A percentile compares a stretch with the other conserved stretches of the same genome.
Conservation (phyloP, 2,797 vertebrate genomes). For the Peromyscus aztecus region DNA sequence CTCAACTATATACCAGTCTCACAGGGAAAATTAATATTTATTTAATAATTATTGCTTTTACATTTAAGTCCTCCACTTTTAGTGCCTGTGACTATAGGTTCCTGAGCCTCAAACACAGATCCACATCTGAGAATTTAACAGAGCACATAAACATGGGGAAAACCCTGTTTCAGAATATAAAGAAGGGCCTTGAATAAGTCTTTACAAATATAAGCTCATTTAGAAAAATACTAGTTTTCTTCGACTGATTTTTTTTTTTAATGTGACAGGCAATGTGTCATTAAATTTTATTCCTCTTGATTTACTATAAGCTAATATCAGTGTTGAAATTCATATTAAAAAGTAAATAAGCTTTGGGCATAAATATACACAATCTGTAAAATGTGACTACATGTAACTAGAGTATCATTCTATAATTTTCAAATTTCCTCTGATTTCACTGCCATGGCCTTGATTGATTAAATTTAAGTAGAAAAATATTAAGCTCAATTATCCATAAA, state of each 20-base stretch:
- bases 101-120: neutral
- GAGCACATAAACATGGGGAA: neutral
- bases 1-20: neutral
- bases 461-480: conserved; percentile 82
- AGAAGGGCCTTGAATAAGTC: neutral
- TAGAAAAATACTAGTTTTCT: neutral
- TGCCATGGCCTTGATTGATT: conserved; percentile 69
- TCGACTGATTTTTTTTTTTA: conserved; percentile 6
- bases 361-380: conserved; percentile 40
- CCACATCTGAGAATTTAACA: neutral
- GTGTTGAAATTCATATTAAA: conserved; percentile 12
- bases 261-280: neutral
- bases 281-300: conserved; percentile 42
- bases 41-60: conserved; percentile 24
- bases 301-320: neutral
- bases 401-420: conserved; percentile 71
- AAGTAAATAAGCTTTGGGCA: neutral
- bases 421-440: conserved; percentile 77
- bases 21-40: conserved; percentile 24
- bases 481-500: conserved; percentile 81
- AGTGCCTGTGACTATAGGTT: neutral
- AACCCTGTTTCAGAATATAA: conserved; percentile 3
- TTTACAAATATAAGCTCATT: conserved; percentile 44
- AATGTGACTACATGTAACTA: conserved; percentile 33
- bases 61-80: conserved; percentile 41